Conservation (phyloP, 2,888 invertebrate species). For the Netelia melanura region DNA sequence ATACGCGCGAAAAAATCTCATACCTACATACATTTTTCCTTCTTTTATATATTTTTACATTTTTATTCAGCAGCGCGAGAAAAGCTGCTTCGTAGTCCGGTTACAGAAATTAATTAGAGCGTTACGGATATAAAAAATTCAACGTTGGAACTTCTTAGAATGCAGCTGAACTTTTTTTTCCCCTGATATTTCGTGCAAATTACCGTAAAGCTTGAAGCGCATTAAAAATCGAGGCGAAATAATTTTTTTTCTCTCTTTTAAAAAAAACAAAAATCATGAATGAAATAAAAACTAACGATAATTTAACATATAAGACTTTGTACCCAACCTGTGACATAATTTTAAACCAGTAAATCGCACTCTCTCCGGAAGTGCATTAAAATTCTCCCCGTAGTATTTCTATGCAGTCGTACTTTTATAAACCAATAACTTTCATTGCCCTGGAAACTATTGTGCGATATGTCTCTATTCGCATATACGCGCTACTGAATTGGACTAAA, state of each 20-base stretch:
- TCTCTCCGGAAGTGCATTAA: background rate
- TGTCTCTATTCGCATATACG: background rate
- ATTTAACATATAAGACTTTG: background rate
- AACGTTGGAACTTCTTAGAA: background rate
- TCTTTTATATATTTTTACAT: background rate
- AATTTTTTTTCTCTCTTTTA: too few species aligned
- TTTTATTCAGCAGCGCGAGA: background rate
- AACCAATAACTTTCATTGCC: background rate
- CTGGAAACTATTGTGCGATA: slow-evolving; percentile 4
- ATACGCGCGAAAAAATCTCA: slow-evolving; percentile 50
- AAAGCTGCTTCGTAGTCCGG: slow-evolving; percentile 39
- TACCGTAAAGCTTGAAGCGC: too few species aligned
- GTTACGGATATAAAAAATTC: background rate
- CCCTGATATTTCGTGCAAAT: too few species aligned
- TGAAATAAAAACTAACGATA: too few species aligned
- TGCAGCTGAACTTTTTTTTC: background rate
- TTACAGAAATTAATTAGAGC: slow-evolving; percentile 64
- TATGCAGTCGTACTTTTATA: background rate
- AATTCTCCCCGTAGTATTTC: background rate
- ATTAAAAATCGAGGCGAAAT: too few species aligned
- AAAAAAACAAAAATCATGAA: too few species aligned
- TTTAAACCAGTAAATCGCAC: background rate
- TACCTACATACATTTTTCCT: too few species aligned
- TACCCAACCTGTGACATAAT: background rate
- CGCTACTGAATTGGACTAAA: slow-evolving; percentile 1